Conservation (phyloP, 2,113 vertebrate genomes). For the Pelvicachromis taeniatus region DNA sequence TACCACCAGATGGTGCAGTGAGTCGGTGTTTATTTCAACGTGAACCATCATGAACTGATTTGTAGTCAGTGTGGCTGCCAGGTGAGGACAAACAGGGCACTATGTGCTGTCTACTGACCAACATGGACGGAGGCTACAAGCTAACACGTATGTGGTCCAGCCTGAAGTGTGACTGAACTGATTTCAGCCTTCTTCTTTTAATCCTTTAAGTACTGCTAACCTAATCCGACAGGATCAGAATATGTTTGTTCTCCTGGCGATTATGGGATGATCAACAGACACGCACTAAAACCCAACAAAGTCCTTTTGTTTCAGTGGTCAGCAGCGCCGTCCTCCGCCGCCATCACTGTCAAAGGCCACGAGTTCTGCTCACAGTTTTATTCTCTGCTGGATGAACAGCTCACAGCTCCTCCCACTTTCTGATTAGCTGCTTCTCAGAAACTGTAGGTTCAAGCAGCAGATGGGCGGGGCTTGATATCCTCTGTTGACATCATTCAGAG, state of each 20-base stretch:
- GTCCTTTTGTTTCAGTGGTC: background rate
- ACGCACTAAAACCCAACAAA: background rate
- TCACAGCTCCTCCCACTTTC: background rate
- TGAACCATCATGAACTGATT: background rate
- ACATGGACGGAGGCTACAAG: background rate
- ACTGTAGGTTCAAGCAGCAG: background rate
- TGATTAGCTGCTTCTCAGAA: background rate
- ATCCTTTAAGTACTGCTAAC: background rate
- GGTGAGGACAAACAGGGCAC: background rate
- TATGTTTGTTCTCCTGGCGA: too few species aligned
- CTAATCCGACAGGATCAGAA: rapidly evolving
- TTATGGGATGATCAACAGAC: background rate
- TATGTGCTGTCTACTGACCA: background rate
- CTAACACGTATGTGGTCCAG: background rate
- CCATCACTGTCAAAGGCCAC: background rate
- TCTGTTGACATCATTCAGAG: background rate
- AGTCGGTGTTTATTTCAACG: background rate
- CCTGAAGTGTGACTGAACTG: background rate
- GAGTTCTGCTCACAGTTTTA: background rate
- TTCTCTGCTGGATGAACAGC: background rate
- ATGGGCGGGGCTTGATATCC: background rate
- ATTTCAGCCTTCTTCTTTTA: background rate
- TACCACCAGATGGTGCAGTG: background rate
- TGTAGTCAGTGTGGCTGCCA: too few species aligned
- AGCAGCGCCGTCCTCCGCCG: background rate